Base-by-base conservation (phyloP, 2,797 vertebrate species). In the Xerus rutilus region DNA sequence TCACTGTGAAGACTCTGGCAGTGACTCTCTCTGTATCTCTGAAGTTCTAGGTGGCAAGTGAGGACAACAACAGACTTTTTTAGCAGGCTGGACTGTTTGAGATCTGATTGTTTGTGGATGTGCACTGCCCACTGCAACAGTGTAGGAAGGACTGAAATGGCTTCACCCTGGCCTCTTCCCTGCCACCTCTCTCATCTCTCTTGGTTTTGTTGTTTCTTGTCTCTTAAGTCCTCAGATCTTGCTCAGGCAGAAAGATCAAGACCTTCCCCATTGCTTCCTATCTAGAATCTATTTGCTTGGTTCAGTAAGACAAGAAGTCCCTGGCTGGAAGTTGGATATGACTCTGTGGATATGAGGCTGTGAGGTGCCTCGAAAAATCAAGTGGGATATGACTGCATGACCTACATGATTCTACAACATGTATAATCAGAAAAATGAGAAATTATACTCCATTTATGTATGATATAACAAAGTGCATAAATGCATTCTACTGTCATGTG, bases 141-240 rank as follows among this genome's bases (percentile, higher is more conserved):
- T 23, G 23, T 3, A 23, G 47, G 45, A 23, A 64, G 23, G 28
- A 14, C 23, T 10, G 30, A 11, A 4, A 43, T 1, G 88, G 45
- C 47, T 67, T 81, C 25, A 30, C 17, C 1, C 47, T 21, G 67
- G 49, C 70, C 64, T 2, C 49, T 65, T 73, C 7, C 69, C 20
- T 83, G 39, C 8, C 11, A 21, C 65, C 35, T 17, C 25, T 8
- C 21, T 25, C 8, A 3, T 23, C 2, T 39, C 17, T 79, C 21
- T 15, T 43, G 6, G 39, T 64, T 65, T n/a, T 59, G 21, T 49
- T 39, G 3, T 65, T 90, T 54, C 67, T 91, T 47, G 35, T 79
- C 52, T 94, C 89, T 73, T 54, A 86, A 78, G 47, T 64, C 35
- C 70, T 96, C 52, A 93, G 85, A 47, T 72, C 47, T 95, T 45